Evolutionary conservation across 2,888 invertebrate genomes (phyloP), one percentile per base, ranked within the genome.

Genomic region (Hoplodrina blanda): DNA sequence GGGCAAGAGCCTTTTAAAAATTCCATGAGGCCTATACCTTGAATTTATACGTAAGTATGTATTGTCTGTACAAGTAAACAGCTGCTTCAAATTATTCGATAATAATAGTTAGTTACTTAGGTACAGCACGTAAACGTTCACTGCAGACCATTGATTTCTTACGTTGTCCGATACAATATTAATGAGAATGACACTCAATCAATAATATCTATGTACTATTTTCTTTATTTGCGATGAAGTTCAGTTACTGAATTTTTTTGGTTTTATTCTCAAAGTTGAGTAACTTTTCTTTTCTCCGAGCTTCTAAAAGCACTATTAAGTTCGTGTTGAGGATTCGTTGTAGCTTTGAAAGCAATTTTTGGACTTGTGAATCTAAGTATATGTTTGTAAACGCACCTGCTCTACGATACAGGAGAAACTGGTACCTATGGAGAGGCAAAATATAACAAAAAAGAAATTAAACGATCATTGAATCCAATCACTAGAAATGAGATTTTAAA

Each of bases 91-190:
- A 46, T 17, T 5, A 46, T 8, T 44, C 6, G 20, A 49, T 20
- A 49, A 55, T 50, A 74, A 65, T 65, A 41, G 15, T 13, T 44
- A 44, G 44, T 2, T 15, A 46, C 10, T 11, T 44, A 44, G 44
- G 11, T 15, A 46, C 10, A 67, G 10, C n/a, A 30, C 2, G 2
- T 67, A 25, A 55, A n/a, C 20, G 20, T 8, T 55, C 5, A 4
- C 55, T 77, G 77, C 72, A 54, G 41, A 54, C 57, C 69, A 59
- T 54, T 5, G 77, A 77, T 59, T 71, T 30, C 30, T 20, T 15
- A 53, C 1, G 46, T 54, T 33, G 5, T 19, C 41, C 5, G 6
- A 49, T 30, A 41, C 1, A 70, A 25, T 37, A 17, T 41, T 13
- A 52, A 56, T 13, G 44, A n/a, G 11, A 52, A 56, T 13, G 44